These are phyloP conservation scores for Cynopterus brachyotis DNA, from an alignment of 2,113 vertebrate genomes.

Conservation along the genomic window DNA sequence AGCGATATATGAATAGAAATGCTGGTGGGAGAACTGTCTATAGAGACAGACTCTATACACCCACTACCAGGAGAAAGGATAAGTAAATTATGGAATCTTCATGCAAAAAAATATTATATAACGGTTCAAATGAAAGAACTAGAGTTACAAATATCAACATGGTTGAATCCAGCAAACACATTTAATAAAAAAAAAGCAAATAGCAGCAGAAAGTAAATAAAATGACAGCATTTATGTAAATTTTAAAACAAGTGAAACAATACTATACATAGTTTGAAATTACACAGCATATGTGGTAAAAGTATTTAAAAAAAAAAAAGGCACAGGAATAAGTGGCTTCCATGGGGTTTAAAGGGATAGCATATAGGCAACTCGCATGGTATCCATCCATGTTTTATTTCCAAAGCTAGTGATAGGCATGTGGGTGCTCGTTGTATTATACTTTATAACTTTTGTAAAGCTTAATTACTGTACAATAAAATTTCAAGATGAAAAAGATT, in stretches of 20 bases:
- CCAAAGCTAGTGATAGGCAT: not conserved
- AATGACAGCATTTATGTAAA: not conserved
- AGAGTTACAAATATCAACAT: not conserved
- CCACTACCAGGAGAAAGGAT: not conserved
- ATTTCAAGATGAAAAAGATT: not conserved
- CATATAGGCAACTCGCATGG: fast-evolving
- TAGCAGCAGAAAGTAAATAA: not conserved
- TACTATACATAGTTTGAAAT: not conserved
- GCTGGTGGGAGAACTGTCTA: not conserved
- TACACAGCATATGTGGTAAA: not conserved
- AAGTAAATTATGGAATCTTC: not conserved
- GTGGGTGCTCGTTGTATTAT: not conserved
- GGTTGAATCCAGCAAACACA: not conserved
- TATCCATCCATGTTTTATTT: not conserved
- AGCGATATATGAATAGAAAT: not conserved
- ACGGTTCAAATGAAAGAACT: not conserved
- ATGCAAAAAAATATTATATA: not conserved
- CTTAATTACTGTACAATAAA: not conserved
- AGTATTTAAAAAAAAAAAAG: not conserved
- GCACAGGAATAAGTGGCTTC: not conserved
- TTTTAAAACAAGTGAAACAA: not conserved
- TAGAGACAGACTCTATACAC: not conserved
- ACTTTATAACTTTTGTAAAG: not conserved
- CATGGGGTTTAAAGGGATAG: not conserved
- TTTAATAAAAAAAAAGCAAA: not conserved